phyloP scores from a whole-genome alignment of 2,888 invertebrate species.

The Iselma pallidipennis region DNA sequence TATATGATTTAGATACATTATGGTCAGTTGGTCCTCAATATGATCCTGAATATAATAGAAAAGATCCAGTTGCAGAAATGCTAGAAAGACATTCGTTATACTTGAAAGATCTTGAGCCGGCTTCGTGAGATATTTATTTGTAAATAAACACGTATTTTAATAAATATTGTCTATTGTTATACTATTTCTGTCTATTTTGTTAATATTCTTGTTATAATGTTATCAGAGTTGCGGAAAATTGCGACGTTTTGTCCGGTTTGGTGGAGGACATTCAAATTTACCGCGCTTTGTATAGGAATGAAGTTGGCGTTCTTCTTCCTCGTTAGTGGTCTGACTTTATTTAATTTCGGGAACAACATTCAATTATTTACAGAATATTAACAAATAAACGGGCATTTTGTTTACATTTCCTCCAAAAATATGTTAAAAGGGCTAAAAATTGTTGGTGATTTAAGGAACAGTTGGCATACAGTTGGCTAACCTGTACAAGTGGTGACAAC shows the following conservation, averaged over 20 bases:
- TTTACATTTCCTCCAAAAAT: too few relatives aligned
- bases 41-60: slow-evolving; percentile 70
- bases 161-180: neutral
- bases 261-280: too few relatives aligned
- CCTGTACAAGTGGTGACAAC: neutral
- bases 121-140: slow-evolving; percentile 41
- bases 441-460: neutral
- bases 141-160: slow-evolving; percentile 8
- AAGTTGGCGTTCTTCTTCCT: too few relatives aligned
- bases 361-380: too few relatives aligned
- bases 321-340: too few relatives aligned
- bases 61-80: slow-evolving; percentile 65
- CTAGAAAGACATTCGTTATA: slow-evolving; percentile 70
- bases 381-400: too few relatives aligned
- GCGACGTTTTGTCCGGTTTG: too few relatives aligned
- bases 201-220: too few relatives aligned
- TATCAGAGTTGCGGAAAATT: too few relatives aligned
- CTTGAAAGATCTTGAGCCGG: slow-evolving; percentile 67
- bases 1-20: slow-evolving; percentile 87
- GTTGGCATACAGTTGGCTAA: neutral
- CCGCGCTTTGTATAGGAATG: too few relatives aligned
- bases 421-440: neutral
- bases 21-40: slow-evolving; percentile 87
- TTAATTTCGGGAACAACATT: too few relatives aligned
- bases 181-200: too few relatives aligned